Base-by-base conservation (phyloP, 2,113 vertebrate genomes). In the Eulemur macaco region DNA sequence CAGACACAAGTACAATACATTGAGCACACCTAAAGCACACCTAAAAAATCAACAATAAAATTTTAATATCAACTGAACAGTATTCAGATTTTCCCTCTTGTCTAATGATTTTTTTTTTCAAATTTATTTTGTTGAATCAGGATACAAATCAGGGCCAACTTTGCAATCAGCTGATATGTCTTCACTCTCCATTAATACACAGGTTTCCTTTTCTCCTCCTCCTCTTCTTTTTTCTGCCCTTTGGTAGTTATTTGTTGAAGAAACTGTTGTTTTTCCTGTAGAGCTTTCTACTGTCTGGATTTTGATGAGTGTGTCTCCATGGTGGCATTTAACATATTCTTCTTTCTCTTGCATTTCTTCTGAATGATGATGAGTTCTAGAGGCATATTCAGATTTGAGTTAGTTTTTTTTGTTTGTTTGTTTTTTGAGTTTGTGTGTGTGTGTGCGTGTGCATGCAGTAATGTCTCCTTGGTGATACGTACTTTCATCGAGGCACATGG, bases 91-190 rank as follows among this genome's bases (percentile, higher is more conserved):
- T 76, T 63, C 20, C 8, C 17, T 23, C 3, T 50, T 50, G 20
- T 42, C 20, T 68, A 4, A 34, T 54, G 10, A 34, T 47, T 42
- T 29, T 69, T 42, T 42, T 47, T 56, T 78, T 76, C 27, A 68
- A 18, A 20, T 86, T 86, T 52, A 13, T 89, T 69, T 82, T 77
- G 50, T 86, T 50, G 50, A 95, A 7, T 68, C 8, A 31, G 63
- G 34, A 34, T 74, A 37, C 17, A 39, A 5, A 23, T 27, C 34
- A 63, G 15, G 84, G 54, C 83, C 29, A 5, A 12, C 34, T 0
- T 45, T 64, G 18, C 47, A 52, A 0, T 54, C 4, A 4, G 15
- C 25, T n/a, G 42, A 6, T 60, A 5, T 8, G 1, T n/a, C 81
- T 47, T 42, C 52, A 1, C 10, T 21, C 29, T 50, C 47, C 56